Percentiles rank a stretch among this genome's conserved stretches.
Evolutionary conservation across 2,797 vertebrate genomes (phyloP).

Genomic region (Bryconaethiops microstoma): DNA sequence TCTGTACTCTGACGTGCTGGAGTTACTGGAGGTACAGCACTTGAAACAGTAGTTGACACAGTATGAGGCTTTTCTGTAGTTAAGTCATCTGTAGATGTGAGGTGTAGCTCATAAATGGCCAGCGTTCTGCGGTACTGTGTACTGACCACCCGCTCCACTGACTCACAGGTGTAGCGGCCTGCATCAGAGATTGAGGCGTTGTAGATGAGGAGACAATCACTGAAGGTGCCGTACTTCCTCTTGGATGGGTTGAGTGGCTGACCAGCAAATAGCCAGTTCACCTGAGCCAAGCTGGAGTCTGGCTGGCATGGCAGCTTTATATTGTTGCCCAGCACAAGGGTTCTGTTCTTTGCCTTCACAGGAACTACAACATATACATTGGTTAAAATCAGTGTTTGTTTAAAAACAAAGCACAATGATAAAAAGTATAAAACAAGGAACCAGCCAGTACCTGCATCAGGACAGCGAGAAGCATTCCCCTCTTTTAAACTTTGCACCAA

Average conservation of each 20-base stretch:
- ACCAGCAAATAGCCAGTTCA: slow-evolving; percentile 71
- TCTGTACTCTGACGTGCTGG: slow-evolving; percentile 41
- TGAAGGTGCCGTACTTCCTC: slow-evolving; percentile 71
- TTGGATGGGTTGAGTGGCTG: slow-evolving; percentile 61
- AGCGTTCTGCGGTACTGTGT: slow-evolving; percentile 60
- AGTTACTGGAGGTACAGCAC: too few relatives aligned
- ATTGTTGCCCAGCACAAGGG: slow-evolving; percentile 70
- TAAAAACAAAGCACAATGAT: background rate
- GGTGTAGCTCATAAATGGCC: slow-evolving; percentile 67
- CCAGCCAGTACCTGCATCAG: slow-evolving; percentile 64
- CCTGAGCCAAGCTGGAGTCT: slow-evolving; percentile 74
- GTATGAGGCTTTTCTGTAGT: slow-evolving; percentile 35
- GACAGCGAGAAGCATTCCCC: slow-evolving; percentile 72
- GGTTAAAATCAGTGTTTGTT: background rate
- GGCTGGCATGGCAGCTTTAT: slow-evolving; percentile 69
- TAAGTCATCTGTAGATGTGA: background rate
- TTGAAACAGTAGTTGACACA: background rate
- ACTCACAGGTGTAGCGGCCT: slow-evolving; percentile 73
- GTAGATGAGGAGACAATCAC: slow-evolving; percentile 70
- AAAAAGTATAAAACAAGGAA: background rate
- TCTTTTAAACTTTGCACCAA: slow-evolving; percentile 75
- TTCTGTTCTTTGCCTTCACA: slow-evolving; percentile 53
- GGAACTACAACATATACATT: slow-evolving; percentile 57
- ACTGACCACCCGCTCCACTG: slow-evolving; percentile 66
- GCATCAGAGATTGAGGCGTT: slow-evolving; percentile 56